Percentiles rank a stretch among this genome's conserved stretches.
phyloP scores from a whole-genome alignment of 2,797 vertebrate species.

The Trachops cirrhosus region DNA sequence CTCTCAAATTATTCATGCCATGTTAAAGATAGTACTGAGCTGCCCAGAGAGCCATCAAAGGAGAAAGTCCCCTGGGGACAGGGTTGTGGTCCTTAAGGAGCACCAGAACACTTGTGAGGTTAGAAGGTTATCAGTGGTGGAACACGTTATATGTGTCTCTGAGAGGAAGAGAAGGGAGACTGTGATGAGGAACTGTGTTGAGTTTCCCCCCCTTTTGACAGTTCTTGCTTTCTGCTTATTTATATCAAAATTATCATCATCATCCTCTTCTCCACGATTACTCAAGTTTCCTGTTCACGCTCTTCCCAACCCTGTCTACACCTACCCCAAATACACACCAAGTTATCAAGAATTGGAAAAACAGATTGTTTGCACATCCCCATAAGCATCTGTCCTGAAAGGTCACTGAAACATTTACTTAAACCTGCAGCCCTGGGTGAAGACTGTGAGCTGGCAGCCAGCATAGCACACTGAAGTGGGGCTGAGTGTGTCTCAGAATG shows the following conservation, averaged over 20 bases:
- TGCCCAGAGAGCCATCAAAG: not conserved
- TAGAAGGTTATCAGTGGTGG: not conserved
- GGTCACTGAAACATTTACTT: conserved; percentile 66
- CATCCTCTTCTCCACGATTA: not conserved
- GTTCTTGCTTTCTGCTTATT: not conserved
- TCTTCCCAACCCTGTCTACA: not conserved
- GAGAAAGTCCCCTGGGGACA: not conserved
- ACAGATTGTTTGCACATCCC: conserved; percentile 39
- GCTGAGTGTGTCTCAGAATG: not conserved
- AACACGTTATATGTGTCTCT: not conserved
- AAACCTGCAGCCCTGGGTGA: not conserved
- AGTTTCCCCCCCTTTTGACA: not conserved
- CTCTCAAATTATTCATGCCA: not conserved
- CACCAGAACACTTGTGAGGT: not conserved
- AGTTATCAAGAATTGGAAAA: conserved; percentile 57
- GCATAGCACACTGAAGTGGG: not conserved
- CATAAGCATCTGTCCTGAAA: conserved; percentile 52
- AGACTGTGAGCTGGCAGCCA: not conserved
- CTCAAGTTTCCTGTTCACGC: not conserved
- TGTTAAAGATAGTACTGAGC: not conserved
- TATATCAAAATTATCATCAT: not conserved
- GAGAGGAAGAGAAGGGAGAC: not conserved
- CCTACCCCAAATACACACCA: not conserved
- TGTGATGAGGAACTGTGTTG: not conserved
- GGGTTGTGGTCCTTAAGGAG: not conserved